Evolutionary conservation across 2,113 vertebrate species (phyloP).

Genomic region (Neodon shergylaensis): DNA sequence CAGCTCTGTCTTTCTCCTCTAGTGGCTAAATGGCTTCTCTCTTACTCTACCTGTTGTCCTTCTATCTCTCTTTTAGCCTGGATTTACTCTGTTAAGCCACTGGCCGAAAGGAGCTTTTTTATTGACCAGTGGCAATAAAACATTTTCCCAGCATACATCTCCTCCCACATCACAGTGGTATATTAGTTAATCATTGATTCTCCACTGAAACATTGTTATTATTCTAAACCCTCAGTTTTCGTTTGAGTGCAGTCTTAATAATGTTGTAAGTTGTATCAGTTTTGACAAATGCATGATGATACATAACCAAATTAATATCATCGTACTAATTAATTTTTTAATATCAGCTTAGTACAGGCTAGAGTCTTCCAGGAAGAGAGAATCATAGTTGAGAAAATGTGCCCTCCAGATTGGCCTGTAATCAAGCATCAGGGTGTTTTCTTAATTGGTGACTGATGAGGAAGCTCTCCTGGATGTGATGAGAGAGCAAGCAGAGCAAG

Average conservation of each 20-base stretch:
- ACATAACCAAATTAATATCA: neutral
- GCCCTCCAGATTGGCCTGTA: neutral
- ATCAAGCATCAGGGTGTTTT: neutral
- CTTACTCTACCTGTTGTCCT: too few species aligned
- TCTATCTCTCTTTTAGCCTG: too few species aligned
- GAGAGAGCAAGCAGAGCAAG: neutral
- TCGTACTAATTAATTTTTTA: neutral
- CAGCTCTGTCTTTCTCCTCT: too few species aligned
- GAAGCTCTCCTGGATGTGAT: neutral
- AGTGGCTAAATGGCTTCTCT: too few species aligned
- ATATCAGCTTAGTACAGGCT: neutral
- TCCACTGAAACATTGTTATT: neutral
- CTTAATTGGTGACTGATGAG: neutral
- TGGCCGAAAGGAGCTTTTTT: too few species aligned
- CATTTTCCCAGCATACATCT: too few species aligned
- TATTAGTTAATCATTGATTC: neutral
- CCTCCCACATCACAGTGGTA: too few species aligned
- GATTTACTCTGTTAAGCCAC: too few species aligned
- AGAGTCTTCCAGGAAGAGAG: neutral
- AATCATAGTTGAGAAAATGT: neutral
- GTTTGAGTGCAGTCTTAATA: neutral
- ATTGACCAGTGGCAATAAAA: too few species aligned
- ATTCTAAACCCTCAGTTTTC: neutral
- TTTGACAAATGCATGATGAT: neutral
- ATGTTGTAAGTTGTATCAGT: neutral